A percentile compares a stretch with the other conserved stretches of the same genome.
Conservation (phyloP, 2,113 vertebrate genomes). For the Daubentonia madagascariensis region DNA sequence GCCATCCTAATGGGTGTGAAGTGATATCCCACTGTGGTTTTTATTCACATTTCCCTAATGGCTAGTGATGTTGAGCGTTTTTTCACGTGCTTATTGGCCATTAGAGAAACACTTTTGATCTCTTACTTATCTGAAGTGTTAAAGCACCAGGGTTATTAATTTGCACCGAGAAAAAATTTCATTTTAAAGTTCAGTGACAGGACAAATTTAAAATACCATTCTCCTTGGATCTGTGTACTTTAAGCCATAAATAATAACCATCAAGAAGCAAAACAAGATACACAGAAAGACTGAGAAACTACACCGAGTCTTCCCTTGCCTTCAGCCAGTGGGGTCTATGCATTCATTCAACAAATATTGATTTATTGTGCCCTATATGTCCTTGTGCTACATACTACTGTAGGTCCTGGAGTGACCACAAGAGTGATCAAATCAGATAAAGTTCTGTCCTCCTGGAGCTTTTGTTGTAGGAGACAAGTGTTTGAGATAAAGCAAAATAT, state of each 20-base stretch:
- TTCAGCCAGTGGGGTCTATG: background rate
- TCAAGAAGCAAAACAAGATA: background rate
- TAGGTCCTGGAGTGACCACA: background rate
- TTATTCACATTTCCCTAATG: background rate
- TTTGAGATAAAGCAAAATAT: background rate
- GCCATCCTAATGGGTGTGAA: background rate
- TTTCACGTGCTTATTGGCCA: background rate
- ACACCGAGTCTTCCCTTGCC: background rate
- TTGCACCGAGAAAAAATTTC: background rate
- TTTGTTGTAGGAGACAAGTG: background rate
- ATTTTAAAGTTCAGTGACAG: background rate
- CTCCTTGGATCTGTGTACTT: background rate
- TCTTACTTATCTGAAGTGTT: background rate
- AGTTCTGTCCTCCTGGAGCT: background rate
- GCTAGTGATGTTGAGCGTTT: background rate
- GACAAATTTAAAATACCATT: background rate
- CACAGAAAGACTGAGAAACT: background rate
- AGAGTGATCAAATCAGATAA: background rate
- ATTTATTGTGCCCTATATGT: background rate
- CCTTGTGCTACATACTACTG: background rate
- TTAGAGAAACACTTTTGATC: background rate
- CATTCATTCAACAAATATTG: background rate
- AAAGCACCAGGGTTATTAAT: background rate
- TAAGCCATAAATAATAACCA: background rate
- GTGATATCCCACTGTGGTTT: background rate